Percentiles rank a stretch among this genome's conserved stretches.
Conservation (phyloP, 2,113 vertebrate species). For the Erythrolamprus reginae region DNA sequence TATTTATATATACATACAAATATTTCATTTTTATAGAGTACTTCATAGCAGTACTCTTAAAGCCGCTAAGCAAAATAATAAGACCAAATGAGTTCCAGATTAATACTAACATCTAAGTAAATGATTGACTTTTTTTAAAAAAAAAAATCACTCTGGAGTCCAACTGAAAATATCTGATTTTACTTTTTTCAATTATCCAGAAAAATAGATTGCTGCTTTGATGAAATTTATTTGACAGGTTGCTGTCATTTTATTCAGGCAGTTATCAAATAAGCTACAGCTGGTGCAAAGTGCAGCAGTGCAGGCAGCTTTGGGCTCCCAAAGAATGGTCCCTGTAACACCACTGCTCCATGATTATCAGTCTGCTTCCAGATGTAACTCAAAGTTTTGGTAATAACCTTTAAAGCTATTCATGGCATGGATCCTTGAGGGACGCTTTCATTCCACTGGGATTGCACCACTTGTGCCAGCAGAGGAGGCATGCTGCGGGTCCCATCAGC, state of each 20-base stretch:
- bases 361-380: no score
- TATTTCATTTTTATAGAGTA: background rate
- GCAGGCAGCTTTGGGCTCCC: no score
- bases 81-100: no score
- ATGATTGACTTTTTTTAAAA: background rate
- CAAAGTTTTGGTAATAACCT: no score
- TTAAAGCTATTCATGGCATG: no score
- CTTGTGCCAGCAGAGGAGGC: background rate
- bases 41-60: background rate
- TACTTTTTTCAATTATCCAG: background rate
- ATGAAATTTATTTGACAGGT: background rate
- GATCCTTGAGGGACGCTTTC: no score
- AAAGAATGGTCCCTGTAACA: no score
- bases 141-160: background rate
- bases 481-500: background rate
- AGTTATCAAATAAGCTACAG: background rate
- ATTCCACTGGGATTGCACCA: background rate
- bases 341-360: no score
- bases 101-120: no score
- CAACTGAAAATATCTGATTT: background rate
- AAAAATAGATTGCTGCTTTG: background rate
- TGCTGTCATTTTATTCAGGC: background rate
- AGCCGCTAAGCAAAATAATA: no score
- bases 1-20: no score
- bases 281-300: no score